These are phyloP conservation scores for Unio delphinus DNA, from an alignment of 2,888 invertebrate species.

Conservation along the genomic window DNA sequence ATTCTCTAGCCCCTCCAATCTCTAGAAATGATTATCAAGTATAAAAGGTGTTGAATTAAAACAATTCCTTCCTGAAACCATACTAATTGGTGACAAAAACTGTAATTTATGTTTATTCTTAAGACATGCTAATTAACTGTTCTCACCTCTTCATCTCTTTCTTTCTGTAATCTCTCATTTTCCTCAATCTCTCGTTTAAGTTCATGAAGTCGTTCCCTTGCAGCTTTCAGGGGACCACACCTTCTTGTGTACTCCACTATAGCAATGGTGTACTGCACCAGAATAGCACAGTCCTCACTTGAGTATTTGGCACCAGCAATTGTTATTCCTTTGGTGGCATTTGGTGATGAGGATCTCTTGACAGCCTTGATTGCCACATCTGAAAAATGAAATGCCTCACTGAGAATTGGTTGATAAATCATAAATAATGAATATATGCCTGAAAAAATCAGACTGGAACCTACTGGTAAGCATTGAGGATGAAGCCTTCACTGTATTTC, in stretches of 20 bases:
- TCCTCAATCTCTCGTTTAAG: constrained; percentile 69
- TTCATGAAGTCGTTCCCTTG: constrained; percentile 65
- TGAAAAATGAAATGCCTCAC: constrained; percentile 12
- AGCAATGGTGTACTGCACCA: constrained; percentile 71
- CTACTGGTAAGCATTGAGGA: no score
- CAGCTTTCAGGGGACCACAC: constrained; percentile 63
- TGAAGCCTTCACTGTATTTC: no score
- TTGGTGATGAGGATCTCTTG: constrained; percentile 56
- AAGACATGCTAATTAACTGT: not conserved
- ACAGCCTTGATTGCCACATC: constrained; percentile 53
- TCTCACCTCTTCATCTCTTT: constrained; percentile 63
- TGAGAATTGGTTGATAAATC: no score
- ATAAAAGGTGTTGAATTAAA: not conserved
- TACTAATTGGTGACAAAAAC: not conserved
- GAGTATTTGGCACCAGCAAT: constrained; percentile 69
- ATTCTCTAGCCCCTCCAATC: not conserved
- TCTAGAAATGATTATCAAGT: not conserved
- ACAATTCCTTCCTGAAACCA: not conserved
- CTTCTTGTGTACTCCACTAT: constrained; percentile 70
- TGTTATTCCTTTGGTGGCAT: constrained; percentile 63
- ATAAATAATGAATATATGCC: no score
- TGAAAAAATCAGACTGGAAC: no score
- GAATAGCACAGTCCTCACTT: constrained; percentile 70
- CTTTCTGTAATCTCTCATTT: constrained; percentile 65
- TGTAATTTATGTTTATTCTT: not conserved